These are phyloP conservation scores for Tamandua tetradactyla DNA, from an alignment of 2,797 vertebrate species.

Conservation along the genomic window DNA sequence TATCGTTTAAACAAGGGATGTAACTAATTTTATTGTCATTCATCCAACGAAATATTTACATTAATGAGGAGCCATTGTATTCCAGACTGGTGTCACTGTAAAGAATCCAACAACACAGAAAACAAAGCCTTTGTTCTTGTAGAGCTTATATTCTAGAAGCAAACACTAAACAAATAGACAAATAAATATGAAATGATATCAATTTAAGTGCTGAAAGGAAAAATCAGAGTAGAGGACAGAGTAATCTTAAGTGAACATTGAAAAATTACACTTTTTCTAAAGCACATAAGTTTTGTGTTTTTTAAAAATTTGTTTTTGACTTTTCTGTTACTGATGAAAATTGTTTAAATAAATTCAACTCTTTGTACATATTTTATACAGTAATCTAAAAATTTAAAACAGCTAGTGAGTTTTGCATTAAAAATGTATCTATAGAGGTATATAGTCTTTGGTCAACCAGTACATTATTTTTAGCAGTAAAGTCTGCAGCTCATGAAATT, in stretches of 20 bases:
- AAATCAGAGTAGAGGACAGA: conserved; percentile 9
- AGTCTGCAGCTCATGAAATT: conserved; percentile 41
- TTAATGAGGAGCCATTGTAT: neutral
- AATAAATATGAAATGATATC: neutral
- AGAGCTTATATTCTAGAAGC: neutral
- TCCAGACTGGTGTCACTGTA: conserved; percentile 9
- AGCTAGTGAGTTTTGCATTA: conserved; percentile 15
- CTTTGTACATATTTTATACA: neutral
- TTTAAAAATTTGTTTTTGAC: conserved; percentile 35
- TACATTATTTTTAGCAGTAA: conserved; percentile 37
- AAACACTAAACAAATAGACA: neutral
- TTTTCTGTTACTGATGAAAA: neutral
- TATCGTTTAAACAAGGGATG: conserved; percentile 17
- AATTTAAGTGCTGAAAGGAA: conserved; percentile 5
- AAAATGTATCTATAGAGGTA: neutral
- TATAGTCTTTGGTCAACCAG: conserved; percentile 14
- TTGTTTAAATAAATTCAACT: conserved; percentile 51
- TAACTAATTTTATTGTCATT: neutral
- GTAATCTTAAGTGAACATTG: conserved; percentile 34
- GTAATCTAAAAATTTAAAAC: neutral
- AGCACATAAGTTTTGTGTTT: neutral
- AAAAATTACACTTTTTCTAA: neutral
- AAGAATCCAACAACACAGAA: neutral
- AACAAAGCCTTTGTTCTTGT: neutral
- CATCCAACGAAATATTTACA: neutral